These are phyloP conservation scores for Denticeps clupeoides DNA, from an alignment of 2,797 vertebrate genomes.

Conservation along the genomic window DNA sequence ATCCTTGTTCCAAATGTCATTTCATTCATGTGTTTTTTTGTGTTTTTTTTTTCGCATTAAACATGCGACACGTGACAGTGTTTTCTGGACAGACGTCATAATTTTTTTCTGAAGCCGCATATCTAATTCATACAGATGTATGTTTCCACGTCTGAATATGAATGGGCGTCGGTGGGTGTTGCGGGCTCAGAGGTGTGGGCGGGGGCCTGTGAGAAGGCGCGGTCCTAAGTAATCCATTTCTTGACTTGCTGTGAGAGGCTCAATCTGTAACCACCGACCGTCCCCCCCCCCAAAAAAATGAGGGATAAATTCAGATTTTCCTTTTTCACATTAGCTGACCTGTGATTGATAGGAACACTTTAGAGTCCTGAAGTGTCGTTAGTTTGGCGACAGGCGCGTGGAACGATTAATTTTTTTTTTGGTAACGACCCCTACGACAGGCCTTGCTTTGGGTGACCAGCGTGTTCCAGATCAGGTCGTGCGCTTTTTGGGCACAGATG, in stretches of 20 bases:
- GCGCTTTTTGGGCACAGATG: conserved; percentile 22
- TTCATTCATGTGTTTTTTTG: conserved; percentile 3
- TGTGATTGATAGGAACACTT: conserved; percentile 67
- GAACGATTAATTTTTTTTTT: conserved; percentile 20
- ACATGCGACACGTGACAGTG: not conserved
- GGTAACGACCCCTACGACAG: conserved; percentile 13
- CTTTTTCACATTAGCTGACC: conserved; percentile 69
- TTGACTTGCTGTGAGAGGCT: conserved; percentile 57
- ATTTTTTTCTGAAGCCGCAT: conserved; percentile 56
- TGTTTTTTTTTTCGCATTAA: conserved; percentile 1
- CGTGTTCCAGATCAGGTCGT: conserved; percentile 22
- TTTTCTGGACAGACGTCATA: conserved; percentile 38
- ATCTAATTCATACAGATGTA: conserved; percentile 66
- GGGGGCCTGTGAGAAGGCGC: conserved; percentile 1
- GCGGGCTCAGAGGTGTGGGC: not conserved
- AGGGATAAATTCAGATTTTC: conserved; percentile 52
- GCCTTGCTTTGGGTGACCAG: conserved; percentile 3
- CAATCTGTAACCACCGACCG: conserved; percentile 30
- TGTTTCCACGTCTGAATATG: conserved; percentile 54
- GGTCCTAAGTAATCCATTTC: conserved; percentile 58
- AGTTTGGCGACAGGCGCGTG: conserved; percentile 59
- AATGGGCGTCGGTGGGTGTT: conserved; percentile 38
- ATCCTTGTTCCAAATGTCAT: not conserved
- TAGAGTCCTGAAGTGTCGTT: conserved; percentile 57
- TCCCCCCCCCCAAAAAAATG: conserved; percentile 1